Evolutionary conservation across 2,888 invertebrate genomes (phyloP).

Genomic region (Crocallis elinguaria): DNA sequence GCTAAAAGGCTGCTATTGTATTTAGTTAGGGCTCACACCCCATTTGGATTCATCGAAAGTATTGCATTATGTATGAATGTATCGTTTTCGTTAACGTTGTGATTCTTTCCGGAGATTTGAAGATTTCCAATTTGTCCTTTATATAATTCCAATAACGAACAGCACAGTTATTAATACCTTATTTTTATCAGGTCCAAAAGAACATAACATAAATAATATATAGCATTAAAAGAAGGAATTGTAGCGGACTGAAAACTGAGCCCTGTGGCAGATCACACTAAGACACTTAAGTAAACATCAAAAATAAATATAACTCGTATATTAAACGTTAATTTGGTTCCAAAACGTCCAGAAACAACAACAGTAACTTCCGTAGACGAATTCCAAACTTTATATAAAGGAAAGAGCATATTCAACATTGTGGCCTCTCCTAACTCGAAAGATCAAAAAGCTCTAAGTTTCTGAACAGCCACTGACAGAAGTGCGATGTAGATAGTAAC

Average conservation of each 20-base stretch:
- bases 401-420: conserved; percentile 10
- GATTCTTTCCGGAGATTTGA: conserved; percentile 26
- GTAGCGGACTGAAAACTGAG: not conserved
- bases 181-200: not conserved
- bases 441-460: conserved; percentile 34
- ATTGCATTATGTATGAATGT: conserved; percentile 37
- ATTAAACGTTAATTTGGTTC: conserved; percentile 19
- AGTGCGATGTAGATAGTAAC: conserved; percentile 23
- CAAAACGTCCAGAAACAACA: conserved; percentile 27
- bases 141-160: not conserved
- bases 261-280: conserved; percentile 20
- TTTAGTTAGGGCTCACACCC: conserved; percentile 36
- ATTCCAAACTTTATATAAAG: conserved; percentile 26
- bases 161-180: not conserved
- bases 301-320: conserved; percentile 14
- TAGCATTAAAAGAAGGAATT: not conserved
- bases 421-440: conserved; percentile 25
- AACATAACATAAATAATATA: no score
- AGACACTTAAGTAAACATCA: conserved; percentile 7
- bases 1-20: conserved; percentile 36
- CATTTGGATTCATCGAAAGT: conserved; percentile 38
- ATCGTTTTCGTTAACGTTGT: conserved; percentile 27
- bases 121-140: conserved; percentile 10
- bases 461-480: conserved; percentile 30
- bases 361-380: conserved; percentile 25